phyloP scores from a whole-genome alignment of 2,797 vertebrate species.

The Natrix natrix region DNA sequence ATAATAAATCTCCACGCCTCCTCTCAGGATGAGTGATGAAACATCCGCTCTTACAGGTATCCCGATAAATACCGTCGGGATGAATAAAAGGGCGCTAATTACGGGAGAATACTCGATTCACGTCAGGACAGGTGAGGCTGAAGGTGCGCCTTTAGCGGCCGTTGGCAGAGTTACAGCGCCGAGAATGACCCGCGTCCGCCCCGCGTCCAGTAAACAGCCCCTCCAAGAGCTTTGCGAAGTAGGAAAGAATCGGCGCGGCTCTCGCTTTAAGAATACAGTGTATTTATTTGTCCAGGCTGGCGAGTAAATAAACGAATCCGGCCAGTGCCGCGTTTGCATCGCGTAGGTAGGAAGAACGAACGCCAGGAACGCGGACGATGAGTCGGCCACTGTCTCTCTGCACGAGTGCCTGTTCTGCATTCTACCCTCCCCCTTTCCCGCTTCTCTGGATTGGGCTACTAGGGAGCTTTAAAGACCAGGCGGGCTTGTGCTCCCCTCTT shows the following conservation, averaged over 20 bases:
- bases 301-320: neutral
- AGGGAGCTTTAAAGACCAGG: neutral
- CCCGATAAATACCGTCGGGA: neutral
- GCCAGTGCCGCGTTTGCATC: neutral
- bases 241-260: neutral
- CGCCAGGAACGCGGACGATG: neutral
- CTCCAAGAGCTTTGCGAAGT: neutral
- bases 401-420: slow-evolving; percentile 2
- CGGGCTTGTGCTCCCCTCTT: slow-evolving; percentile 3
- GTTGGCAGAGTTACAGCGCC: neutral
- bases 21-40: neutral
- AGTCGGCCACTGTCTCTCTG: neutral
- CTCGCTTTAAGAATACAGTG: neutral
- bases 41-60: neutral
- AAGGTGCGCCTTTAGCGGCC: neutral
- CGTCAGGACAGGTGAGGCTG: slow-evolving; percentile 1
- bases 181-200: neutral
- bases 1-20: neutral
- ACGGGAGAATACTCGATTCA: neutral
- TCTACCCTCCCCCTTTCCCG: neutral
- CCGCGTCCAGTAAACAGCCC: neutral
- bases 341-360: neutral
- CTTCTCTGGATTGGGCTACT: too few relatives aligned
- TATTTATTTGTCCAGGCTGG: neutral
- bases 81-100: neutral